phyloP scores from a whole-genome alignment of 2,888 invertebrate species.

The Drosophila atroscutellata region DNA sequence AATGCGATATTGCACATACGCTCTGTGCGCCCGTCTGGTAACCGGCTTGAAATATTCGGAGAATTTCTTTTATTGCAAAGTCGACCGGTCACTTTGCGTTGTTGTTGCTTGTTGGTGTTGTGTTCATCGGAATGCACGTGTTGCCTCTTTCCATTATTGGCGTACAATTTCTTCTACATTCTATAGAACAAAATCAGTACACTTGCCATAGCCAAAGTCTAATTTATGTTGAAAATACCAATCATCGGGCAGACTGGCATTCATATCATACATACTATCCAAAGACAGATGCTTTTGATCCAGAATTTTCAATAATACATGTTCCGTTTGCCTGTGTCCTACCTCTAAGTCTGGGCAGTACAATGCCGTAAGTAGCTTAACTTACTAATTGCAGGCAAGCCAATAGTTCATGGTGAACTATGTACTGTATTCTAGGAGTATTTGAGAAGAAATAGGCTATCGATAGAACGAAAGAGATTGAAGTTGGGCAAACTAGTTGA shows the following conservation, averaged over 20 bases:
- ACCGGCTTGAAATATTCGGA: conserved; percentile 69
- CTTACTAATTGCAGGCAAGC: conserved; percentile 39
- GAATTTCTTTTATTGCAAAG: conserved; percentile 74
- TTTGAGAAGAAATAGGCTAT: too few species aligned
- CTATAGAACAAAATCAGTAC: conserved; percentile 57
- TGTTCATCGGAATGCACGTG: conserved; percentile 53
- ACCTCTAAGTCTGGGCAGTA: neutral
- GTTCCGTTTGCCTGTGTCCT: conserved; percentile 23
- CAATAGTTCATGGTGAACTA: conserved; percentile 42
- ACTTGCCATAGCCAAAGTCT: conserved; percentile 18
- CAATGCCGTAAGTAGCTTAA: conserved; percentile 7
- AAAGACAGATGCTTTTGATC: conserved; percentile 29
- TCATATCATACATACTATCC: conserved; percentile 2
- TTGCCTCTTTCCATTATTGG: conserved; percentile 59
- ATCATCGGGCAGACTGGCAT: conserved; percentile 33
- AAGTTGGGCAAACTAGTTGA: neutral
- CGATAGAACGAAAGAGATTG: neutral
- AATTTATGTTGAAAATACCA: conserved; percentile 54
- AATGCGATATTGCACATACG: conserved; percentile 58
- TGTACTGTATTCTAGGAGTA: neutral
- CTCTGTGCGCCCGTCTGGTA: conserved; percentile 44
- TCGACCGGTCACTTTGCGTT: conserved; percentile 54
- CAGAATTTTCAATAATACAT: conserved; percentile 59
- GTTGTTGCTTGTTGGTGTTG: conserved; percentile 31
- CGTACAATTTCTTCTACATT: conserved; percentile 61